Conservation (phyloP, 2,888 invertebrate species). For the Tachina fera region DNA sequence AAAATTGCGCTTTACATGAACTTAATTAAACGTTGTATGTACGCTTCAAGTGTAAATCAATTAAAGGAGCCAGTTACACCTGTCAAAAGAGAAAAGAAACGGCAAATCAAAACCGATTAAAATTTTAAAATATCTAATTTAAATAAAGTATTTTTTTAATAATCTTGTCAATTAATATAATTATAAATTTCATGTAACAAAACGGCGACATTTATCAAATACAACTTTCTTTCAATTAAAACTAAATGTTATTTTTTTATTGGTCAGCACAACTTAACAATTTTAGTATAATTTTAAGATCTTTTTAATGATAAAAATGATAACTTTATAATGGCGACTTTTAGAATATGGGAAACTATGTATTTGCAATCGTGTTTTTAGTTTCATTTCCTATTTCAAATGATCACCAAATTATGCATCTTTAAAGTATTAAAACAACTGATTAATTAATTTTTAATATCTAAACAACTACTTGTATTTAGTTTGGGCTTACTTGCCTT, state of each 20-base stretch:
- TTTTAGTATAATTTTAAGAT: neutral
- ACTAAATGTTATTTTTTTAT: slow-evolving; percentile 13
- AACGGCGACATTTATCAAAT: slow-evolving; percentile 8
- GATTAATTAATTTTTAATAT: neutral
- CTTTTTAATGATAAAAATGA: neutral
- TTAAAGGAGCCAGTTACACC: slow-evolving; percentile 11
- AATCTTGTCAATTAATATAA: neutral
- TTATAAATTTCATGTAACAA: slow-evolving; percentile 1
- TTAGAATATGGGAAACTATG: slow-evolving; percentile 32
- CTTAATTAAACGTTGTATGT: neutral
- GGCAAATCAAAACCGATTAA: neutral
- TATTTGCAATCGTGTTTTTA: slow-evolving; percentile 35
- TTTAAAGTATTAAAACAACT: neutral
- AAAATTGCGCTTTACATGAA: neutral
- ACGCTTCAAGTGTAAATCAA: neutral
- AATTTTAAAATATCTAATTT: slow-evolving; percentile 6
- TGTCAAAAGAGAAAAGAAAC: neutral
- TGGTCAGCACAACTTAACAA: slow-evolving; percentile 5
- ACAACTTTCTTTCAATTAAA: slow-evolving; percentile 3
- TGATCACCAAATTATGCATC: slow-evolving; percentile 44
- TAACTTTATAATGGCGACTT: slow-evolving; percentile 9
- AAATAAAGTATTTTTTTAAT: neutral
- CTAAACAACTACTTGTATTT: slow-evolving; percentile 7
- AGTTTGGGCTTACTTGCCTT: slow-evolving; percentile 43
- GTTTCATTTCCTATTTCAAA: slow-evolving; percentile 53